Percentiles rank a stretch among this genome's conserved stretches.
These are phyloP conservation scores for Cyanoderma ruficeps DNA, from an alignment of 2,113 vertebrate genomes.

Conservation along the genomic window DNA sequence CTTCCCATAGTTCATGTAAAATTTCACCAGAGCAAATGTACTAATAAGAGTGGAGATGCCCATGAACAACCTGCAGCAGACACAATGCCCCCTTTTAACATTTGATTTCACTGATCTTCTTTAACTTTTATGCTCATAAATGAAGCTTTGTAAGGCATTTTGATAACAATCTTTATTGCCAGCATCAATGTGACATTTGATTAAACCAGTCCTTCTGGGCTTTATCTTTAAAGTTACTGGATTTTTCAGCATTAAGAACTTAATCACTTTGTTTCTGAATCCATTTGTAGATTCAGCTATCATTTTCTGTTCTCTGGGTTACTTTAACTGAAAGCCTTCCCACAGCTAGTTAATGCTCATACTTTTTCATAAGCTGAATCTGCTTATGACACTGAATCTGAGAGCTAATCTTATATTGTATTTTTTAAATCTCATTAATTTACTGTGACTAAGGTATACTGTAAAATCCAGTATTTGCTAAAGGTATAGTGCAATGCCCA, in stretches of 20 bases:
- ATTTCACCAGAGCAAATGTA: background rate
- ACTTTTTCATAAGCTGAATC: background rate
- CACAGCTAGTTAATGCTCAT: background rate
- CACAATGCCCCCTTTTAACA: background rate
- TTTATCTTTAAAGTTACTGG: slow-evolving; percentile 52
- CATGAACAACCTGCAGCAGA: background rate
- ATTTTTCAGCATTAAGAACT: slow-evolving; percentile 48
- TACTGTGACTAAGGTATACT: background rate
- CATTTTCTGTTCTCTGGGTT: slow-evolving; percentile 19
- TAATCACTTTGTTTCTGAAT: slow-evolving; percentile 59
- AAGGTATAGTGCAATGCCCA: background rate
- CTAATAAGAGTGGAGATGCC: background rate
- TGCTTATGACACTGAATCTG: background rate
- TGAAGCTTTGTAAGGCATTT: background rate
- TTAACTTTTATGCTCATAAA: background rate
- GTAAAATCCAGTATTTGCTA: background rate
- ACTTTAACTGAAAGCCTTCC: background rate
- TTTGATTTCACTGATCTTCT: background rate
- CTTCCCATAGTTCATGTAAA: background rate
- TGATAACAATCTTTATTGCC: background rate
- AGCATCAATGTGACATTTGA: slow-evolving; percentile 37
- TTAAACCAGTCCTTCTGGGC: slow-evolving; percentile 27
- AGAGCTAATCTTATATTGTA: background rate
- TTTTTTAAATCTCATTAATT: background rate
- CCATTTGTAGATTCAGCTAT: slow-evolving; percentile 25